Base-by-base conservation (phyloP, 2,797 vertebrate species). In the Linurgus olivaceus region DNA sequence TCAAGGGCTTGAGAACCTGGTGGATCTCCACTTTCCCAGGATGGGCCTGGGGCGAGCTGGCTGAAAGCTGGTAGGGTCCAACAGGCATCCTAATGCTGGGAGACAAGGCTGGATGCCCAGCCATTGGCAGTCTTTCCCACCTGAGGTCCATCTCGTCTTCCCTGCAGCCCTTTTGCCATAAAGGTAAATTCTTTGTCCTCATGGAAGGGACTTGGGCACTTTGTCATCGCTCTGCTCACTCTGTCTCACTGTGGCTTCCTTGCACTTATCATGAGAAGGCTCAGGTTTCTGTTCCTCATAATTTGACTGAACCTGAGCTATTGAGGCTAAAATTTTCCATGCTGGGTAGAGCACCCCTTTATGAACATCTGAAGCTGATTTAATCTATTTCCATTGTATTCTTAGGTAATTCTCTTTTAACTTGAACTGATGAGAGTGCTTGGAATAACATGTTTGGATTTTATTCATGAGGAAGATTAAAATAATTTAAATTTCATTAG, bases 291-390 rank as follows among this genome's bases (percentile, higher is more conserved):
- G 59, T 92, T 91, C 77, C 84, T 80, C 59, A 7, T 44, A 47
- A 58, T 35, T 78, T 86, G n/a, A 68, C 68, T 89, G 52, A 94
- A 92, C 50, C 54, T 37, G 66, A 63, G 65, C 45, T 91, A 51
- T 90, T 83, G n/a, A n/a, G n/a, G 57, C 74, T 91, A 76, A 87
- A 91, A 92, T 87, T 93, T 94, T 96, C 77, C 65, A 2, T 80
- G 50, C 68, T 71, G 75, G 31, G 6, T 85, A 16, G 14, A 86
- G 35, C n/a, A 75, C 19, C 23, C 25, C 21, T 71, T 52, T 68
- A 50, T 3, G 3, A 76, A 72, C 10, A 54, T 42, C 35, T 61
- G 48, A 85, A 66, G 38, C 21, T 63, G 29, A 35, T 67, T 71
- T 81, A 20, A 61, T 82, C 12, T 76, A 25, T 80, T 75, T 59